Percentiles rank a stretch among this genome's conserved stretches.
phyloP scores from a whole-genome alignment of 2,797 vertebrate genomes.

The Dryobates pubescens region DNA sequence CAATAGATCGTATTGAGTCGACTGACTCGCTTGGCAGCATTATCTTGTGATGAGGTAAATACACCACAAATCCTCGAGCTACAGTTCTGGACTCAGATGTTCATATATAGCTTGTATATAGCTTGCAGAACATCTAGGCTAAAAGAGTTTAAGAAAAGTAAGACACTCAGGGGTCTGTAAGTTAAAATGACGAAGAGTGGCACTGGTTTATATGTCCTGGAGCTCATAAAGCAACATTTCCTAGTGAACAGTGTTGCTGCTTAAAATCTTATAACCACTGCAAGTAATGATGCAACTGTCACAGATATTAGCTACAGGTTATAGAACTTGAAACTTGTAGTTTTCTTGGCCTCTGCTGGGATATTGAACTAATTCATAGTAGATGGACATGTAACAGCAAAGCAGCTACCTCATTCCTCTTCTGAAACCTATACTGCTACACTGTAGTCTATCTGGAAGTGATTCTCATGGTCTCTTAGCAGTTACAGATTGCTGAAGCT shows the following conservation, averaged over 20 bases:
- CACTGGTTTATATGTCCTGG: neutral
- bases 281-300: neutral
- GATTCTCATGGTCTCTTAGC: neutral
- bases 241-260: neutral
- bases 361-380: neutral
- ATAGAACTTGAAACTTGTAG: neutral
- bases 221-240: neutral
- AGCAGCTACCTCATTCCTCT: neutral
- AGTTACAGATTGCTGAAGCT: neutral
- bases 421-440: neutral
- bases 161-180: neutral
- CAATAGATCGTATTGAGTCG: neutral
- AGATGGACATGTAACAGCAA: neutral
- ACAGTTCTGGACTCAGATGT: neutral
- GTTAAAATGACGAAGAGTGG: neutral
- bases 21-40: neutral
- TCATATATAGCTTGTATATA: neutral
- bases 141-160: neutral
- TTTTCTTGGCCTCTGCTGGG: neutral
- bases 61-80: neutral
- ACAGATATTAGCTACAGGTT: neutral
- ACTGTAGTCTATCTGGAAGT: neutral
- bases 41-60: neutral
- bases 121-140: neutral
- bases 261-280: neutral